Evolutionary conservation across 2,797 vertebrate genomes (phyloP), one percentile per base, ranked within the genome.

Genomic region (Macropodus opercularis): DNA sequence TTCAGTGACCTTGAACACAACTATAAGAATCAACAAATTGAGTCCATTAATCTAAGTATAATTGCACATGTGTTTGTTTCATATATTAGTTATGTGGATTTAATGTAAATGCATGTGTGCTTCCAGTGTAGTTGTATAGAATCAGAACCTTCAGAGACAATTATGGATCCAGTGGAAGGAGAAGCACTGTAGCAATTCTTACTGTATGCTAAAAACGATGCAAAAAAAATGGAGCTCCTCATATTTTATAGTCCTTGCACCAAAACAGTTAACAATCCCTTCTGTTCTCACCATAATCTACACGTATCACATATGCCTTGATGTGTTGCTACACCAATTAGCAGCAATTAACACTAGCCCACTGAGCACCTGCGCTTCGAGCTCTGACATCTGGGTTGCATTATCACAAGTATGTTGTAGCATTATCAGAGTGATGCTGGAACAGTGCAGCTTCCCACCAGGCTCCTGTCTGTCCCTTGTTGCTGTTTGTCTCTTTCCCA

Each of bases 311-410:
- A 77, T 80, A 80, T 79, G 84, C 68, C 71, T 84, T 80, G 63
- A 86, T 68, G 86, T 87, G 86, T 88, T 78, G 87, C 86, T 87
- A 81, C 90, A 87, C 84, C 90, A 93, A 92, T 93, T 93, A 93
- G 84, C 90, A 91, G 88, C 90, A 93, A 93, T 93, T 93, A 92
- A 90, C 92, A 92, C 90, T 51, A 79, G 84, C 80, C 77, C 77
- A 69, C 74, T 72, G 78, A 87, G 84, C 91, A 93, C 87, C 91
- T 92, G 90, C 73, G 80, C 85, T 85, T 78, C 75, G 70, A 79
- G 84, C 65, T 67, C 67, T 70, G 77, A 83, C 84, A 89, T 89
- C 85, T 91, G 88, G 85, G 71, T 19, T 50, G 70, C 63, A 75
- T 88, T 83, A 86, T 83, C 79, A 76, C 26, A 78, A 82, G 82